Evolutionary conservation across 30 jellyfish, hydroid and myxozoan genomes (phyloP).

Genomic region (Mastigias papua): DNA sequence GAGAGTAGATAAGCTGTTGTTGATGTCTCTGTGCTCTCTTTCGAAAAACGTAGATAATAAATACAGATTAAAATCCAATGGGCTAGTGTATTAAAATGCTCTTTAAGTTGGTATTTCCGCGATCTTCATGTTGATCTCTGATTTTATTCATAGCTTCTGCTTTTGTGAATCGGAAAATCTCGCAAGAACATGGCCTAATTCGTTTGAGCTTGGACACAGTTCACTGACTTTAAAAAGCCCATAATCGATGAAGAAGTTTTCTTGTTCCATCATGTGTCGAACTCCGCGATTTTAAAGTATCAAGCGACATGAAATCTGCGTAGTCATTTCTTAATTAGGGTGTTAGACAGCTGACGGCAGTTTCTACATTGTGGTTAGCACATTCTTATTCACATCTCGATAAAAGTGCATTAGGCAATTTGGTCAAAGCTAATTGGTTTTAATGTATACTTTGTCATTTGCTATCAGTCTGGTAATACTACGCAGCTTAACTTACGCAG

Average conservation of each 20-base stretch:
- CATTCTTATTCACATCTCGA: not conserved
- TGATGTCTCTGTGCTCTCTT: not conserved
- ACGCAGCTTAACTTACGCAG: no score
- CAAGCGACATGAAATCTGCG: no score
- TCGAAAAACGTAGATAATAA: not conserved
- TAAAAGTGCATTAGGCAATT: not conserved
- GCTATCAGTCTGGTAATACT: no score
- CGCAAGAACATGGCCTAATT: not conserved
- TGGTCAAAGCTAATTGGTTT: not conserved
- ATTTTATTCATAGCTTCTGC: not conserved
- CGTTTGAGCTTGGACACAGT: not conserved
- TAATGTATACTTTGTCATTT: not conserved
- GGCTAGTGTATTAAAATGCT: not conserved
- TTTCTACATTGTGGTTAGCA: not conserved
- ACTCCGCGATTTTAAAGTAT: no score
- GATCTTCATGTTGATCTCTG: not conserved
- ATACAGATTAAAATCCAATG: not conserved
- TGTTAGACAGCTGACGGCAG: not conserved
- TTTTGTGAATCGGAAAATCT: not conserved
- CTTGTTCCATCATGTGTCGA: no score
- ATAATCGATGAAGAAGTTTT: no score
- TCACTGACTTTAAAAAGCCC: no score
- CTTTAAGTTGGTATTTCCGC: not conserved
- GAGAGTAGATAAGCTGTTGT: not conserved
- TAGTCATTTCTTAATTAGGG: not conserved